Base-by-base conservation (phyloP, 2,113 vertebrate species). In the Cygnus buccinator region DNA sequence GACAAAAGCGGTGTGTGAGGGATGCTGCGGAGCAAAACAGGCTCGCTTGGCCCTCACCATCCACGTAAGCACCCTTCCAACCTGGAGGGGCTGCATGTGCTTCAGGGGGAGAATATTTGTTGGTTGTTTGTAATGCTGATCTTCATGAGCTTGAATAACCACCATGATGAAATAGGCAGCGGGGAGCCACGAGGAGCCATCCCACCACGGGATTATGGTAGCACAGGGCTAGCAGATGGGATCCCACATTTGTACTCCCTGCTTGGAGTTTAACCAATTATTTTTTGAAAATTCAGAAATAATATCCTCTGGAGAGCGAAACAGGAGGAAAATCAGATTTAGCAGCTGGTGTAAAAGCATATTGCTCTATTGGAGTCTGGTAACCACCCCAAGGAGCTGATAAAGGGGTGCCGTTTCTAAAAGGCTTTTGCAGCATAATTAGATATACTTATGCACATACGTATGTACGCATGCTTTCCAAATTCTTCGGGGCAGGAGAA, bases 271-370 rank as follows among this genome's bases (percentile, higher is more conserved):
- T 33, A 84, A 88, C 18, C 41, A 54, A 68, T 89, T 76, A 26
- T 50, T 84, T 95, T 95, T 65, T 4, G 2, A 19, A 78, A 92
- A 66, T 46, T 70, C 28, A 89, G 86, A 55, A 93, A 94, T 19
- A 67, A 86, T 87, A 17, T 14, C 75, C 55, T 83, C 87, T 92
- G 83, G 76, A 93, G 85, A 95, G 79, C 2, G 7, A 92, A 65
- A 90, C 5, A 28, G 93, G 76, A 94, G 55, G 88, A 91, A 94
- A 92, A 89, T 85, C 81, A 63, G 74, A 87, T 96, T 92, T 89
- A 91, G 86, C 61, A 84, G 84, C 81, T 58, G 37, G 21, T 52
- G 21, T 58, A 50, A 87, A 87, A 76, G 81, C 5, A n/a, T 10
- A 48, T 44, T 50, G 66, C 80, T 84, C 62, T 84, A 63, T 1